Base-by-base conservation (phyloP, 2,797 vertebrate genomes). In the Mus spretus region DNA sequence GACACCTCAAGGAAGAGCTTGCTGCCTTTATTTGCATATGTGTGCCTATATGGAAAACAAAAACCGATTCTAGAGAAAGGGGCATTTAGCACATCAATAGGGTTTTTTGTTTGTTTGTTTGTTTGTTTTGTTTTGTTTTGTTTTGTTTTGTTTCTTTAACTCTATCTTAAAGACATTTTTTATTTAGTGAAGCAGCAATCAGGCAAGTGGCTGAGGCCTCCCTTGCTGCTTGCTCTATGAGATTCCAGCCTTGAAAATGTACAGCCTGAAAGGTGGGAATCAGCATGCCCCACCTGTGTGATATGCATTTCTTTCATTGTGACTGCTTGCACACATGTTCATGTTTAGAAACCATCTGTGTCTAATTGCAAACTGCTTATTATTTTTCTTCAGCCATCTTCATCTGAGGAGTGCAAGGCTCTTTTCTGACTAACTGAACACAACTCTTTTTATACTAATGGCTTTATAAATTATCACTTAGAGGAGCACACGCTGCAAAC, bases 391-490 rank as follows among this genome's bases (percentile, higher is more conserved):
- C 44, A 93, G 14, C 13, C 37, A 1, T 57, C 7, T 78, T 89
- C 15, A 63, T 89, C 28, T 34, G 40, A 77, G 19, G 90, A 90
- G 65, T 63, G 70, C 37, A 40, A 75, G 34, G n/a, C 2, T 17
- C 31, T 95, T 94, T 80, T 63, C 59, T 77, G 55, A 84, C 28
- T 70, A 90, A 96, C 82, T 90, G 59, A 81, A 53, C 34, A 85
- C 14, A 96, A 82, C 4, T 90, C 34, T 57, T 94, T 93, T 81
- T 75, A 81, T 72, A 75, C 50, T 79, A 80, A 87, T 89, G 53
- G 13, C n/a, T 90, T 93, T 87, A 90, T 61, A 95, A 93, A 92
- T 70, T 17, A 84, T 80, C 9, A 7, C 57, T 89, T 78, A 88
- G 77, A 79, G 14, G 79, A 88, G 81, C 4, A 47, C 17, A 55